Base-by-base conservation (phyloP, 2,888 invertebrate genomes). In the Tetrapedia diversipes region DNA sequence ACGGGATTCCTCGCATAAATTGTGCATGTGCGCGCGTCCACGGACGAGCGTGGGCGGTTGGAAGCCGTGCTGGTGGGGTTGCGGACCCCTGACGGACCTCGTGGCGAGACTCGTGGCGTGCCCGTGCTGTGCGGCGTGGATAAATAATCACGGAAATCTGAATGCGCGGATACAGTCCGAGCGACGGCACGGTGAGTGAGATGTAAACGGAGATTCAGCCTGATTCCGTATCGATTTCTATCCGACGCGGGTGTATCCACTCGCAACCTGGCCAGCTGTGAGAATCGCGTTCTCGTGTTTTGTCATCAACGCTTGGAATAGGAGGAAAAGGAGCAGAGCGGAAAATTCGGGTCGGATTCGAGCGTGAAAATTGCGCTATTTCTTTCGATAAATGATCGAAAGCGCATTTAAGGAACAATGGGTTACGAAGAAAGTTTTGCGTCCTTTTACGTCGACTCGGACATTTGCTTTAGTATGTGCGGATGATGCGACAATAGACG, bases 121-220 rank as follows among this genome's bases (percentile, higher is more conserved):
- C 41, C 37, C 49, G 65, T 64, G 43, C 10, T n/a, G 56, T 27
- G 43, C 6, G 51, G 39, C 66, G 63, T 63, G 73, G 66, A 86
- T 86, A 86, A 87, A 87, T 87, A 87, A 87, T 87, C 84, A 73
- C 77, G 81, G 86, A 82, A 86, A 86, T 84, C 86, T 86, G 69
- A 22, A n/a, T n/a, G 77, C 64, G 79, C 77, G 68, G 83, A 86
- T 85, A 78, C 71, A 74, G 70, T 51, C 43, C 19, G n/a, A n/a
- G n/a, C n/a, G 77, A 74, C 70, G 66, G 69, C 56, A 63, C 49
- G 66, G 66, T 82, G 87, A 87, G 85, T 87, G 84, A 87, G 87
- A 87, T 82, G 86, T 87, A 86, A 87, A 87, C 86, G 86, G 85
- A 87, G 86, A 86, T 84, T 79, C 79, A 74, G 81, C 67, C 76